phyloP scores from a whole-genome alignment of 2,888 invertebrate genomes.

The Pyrocoelia pectoralis region DNA sequence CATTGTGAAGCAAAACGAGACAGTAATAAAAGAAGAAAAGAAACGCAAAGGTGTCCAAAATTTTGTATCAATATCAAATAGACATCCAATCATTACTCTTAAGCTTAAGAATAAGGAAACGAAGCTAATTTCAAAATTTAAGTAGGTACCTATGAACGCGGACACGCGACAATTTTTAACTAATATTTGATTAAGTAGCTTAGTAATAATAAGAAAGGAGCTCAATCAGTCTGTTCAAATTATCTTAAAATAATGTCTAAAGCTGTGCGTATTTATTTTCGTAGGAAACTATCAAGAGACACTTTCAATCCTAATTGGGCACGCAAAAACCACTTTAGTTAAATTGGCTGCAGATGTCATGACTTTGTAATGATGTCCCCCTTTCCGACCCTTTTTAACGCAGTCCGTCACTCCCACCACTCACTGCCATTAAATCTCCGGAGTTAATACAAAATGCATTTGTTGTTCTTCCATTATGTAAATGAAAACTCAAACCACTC shows the following conservation, averaged over 20 bases:
- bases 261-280: slow-evolving; percentile 18
- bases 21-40: too few relatives aligned
- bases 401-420: slow-evolving; percentile 46
- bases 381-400: slow-evolving; percentile 37
- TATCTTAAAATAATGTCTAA: slow-evolving; percentile 20
- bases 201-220: too few relatives aligned
- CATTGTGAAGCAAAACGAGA: too few relatives aligned
- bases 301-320: slow-evolving; percentile 44
- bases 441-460: slow-evolving; percentile 63
- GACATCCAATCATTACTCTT: too few relatives aligned
- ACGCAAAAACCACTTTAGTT: slow-evolving; percentile 59
- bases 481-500: slow-evolving; percentile 60
- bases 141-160: too few relatives aligned
- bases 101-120: too few relatives aligned
- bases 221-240: too few relatives aligned
- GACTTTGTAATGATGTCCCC: slow-evolving; percentile 56
- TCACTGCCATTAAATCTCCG: slow-evolving; percentile 61
- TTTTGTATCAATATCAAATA: too few relatives aligned
- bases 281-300: slow-evolving; percentile 23
- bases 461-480: slow-evolving; percentile 63
- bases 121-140: too few relatives aligned
- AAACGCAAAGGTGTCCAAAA: too few relatives aligned
- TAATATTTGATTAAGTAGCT: too few relatives aligned
- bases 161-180: too few relatives aligned
- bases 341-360: slow-evolving; percentile 60